These are phyloP conservation scores for Blera fallax DNA, from an alignment of 2,888 invertebrate species.

Conservation along the genomic window DNA sequence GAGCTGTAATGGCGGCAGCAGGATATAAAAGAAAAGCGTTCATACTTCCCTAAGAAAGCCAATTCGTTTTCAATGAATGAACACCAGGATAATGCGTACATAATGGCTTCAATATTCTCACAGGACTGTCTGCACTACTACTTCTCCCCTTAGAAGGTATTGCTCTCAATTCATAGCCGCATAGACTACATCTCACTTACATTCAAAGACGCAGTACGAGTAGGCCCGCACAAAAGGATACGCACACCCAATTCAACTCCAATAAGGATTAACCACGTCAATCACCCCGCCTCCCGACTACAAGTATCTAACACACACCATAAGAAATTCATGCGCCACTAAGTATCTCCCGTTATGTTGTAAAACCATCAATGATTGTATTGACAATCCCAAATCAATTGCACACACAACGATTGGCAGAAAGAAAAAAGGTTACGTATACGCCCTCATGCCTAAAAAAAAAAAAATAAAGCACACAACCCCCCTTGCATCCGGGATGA, in stretches of 20 bases:
- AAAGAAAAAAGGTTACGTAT: constrained; percentile 5
- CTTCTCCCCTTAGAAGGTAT: too few species aligned
- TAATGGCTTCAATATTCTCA: too few species aligned
- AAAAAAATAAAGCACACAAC: background rate
- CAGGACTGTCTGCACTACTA: too few species aligned
- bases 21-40: too few species aligned
- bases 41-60: too few species aligned
- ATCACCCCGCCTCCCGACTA: too few species aligned
- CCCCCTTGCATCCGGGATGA: background rate
- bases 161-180: too few species aligned
- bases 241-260: background rate
- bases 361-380: background rate
- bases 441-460: background rate
- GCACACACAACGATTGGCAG: background rate
- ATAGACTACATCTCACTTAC: background rate
- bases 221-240: too few species aligned
- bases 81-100: too few species aligned
- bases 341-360: background rate
- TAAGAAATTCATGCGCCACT: background rate
- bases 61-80: too few species aligned
- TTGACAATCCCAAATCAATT: background rate
- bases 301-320: background rate
- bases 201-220: background rate
- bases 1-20: too few species aligned
- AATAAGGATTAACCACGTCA: background rate